Base-by-base conservation (phyloP, 2,888 invertebrate species). In the Ypsolopha sequella region DNA sequence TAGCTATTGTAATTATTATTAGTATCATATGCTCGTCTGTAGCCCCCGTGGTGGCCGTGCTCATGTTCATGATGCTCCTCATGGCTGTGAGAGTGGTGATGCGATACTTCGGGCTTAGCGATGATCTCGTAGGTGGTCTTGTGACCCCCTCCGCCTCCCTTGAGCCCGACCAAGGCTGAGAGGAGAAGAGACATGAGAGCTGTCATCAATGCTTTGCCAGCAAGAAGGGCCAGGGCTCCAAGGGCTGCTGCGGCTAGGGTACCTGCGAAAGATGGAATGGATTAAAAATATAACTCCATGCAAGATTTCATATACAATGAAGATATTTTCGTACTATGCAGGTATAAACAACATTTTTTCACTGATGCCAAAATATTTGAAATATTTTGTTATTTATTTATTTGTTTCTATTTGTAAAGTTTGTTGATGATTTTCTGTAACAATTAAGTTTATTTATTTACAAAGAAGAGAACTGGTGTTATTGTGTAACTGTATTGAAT, bases 141-240 rank as follows among this genome's bases (percentile, higher is more conserved):
- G 56, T 91, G 90, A 10, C 92, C 91, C 0, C 91, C 90, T 6
- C 88, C 75, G 4, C 91, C 65, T 6, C 92, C 89, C 63, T 94
- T 94, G n/a, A 95, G 78, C 0, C 94, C 94, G 8, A 93, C 89
- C 13, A 94, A 89, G 0, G 92, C 92, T 0, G 94, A 93, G 0
- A 95, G 77, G 56, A 94, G 89, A 6, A 95, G 80, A 0, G 95
- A 93, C 88, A 95, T 91, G 0, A 95, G 73, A 0, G 93, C 93
- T 0, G 94, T 92, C 92, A 95, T 92, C 8, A 95, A 69, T 1
- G 95, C 95, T 70, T 95, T 95, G n/a, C 94, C 94, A 4, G 95
- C 94, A 14, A 95, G 79, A 6, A 93, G 80, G 0, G 94, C 94
- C 36, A 95, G 68, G 0, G 91, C 93, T 8, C 92, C 93, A 38